A percentile compares a stretch with the other conserved stretches of the same genome.
Conservation (phyloP, 1,140 invertebrate genomes). For the Plectrocnemia conspersa region DNA sequence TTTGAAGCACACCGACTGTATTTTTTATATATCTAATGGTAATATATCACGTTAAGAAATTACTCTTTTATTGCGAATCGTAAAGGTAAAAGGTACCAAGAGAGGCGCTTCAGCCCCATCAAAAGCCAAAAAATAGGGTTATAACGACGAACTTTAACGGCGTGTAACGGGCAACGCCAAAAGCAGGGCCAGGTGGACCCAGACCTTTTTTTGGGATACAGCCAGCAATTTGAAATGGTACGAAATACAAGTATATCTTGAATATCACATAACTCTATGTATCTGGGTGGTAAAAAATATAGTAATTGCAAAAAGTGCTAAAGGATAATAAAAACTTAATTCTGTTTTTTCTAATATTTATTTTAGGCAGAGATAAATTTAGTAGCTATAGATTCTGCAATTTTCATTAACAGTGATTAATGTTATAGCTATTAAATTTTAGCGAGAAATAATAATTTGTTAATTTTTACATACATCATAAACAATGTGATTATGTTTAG, state of each 20-base stretch:
- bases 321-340: not conserved
- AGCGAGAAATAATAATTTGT: too few relatives aligned
- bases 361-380: not conserved
- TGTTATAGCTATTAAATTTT: too few relatives aligned
- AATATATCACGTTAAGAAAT: not conserved
- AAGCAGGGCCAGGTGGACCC: not conserved
- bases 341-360: not conserved
- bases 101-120: slow-evolving; percentile 14
- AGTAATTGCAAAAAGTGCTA: not conserved
- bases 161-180: slow-evolving; percentile 6
- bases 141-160: slow-evolving; percentile 17
- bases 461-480: too few relatives aligned
- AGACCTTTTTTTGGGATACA: not conserved
- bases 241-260: not conserved
- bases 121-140: slow-evolving; percentile 14
- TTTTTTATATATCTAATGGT: too few relatives aligned
- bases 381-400: too few relatives aligned
- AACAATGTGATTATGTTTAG: too few relatives aligned
- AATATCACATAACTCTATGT: not conserved
- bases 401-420: too few relatives aligned
- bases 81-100: slow-evolving; percentile 8
- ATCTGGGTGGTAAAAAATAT: not conserved
- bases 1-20: too few relatives aligned
- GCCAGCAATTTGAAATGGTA: slow-evolving; percentile 6
- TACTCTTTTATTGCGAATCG: not conserved